Percentiles rank a stretch among this genome's conserved stretches.
These are phyloP conservation scores for Dryobota labecula DNA, from an alignment of 2,888 invertebrate species.

Conservation along the genomic window DNA sequence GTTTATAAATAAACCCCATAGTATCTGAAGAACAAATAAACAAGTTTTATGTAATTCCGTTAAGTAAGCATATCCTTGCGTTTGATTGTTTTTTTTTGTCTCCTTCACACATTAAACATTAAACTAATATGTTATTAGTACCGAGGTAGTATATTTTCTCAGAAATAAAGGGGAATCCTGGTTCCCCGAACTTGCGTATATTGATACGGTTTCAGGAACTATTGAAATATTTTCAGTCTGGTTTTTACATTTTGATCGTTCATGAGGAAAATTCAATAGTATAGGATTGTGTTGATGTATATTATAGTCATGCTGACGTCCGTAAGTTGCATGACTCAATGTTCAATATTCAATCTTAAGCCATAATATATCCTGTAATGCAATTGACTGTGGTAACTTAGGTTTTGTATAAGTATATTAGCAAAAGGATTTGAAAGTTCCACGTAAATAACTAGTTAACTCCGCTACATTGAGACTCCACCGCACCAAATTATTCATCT, in stretches of 20 bases:
- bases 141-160: background rate
- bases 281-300: constrained; percentile 18
- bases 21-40: constrained; percentile 7
- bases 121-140: constrained; percentile 14
- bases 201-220: constrained; percentile 30
- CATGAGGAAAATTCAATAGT: constrained; percentile 51
- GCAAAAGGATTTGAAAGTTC: constrained; percentile 20
- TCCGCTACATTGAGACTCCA: constrained; percentile 6
- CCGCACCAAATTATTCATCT: constrained; percentile 17
- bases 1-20: too few relatives aligned
- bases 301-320: constrained; percentile 40
- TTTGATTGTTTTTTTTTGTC: constrained; percentile 36
- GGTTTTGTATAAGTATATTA: background rate
- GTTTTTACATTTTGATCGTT: constrained; percentile 48
- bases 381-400: constrained; percentile 6
- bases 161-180: constrained; percentile 41
- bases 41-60: constrained; percentile 35
- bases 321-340: constrained; percentile 55
- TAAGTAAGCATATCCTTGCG: constrained; percentile 51
- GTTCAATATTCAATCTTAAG: constrained; percentile 39
- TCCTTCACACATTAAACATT: constrained; percentile 18
- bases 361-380: constrained; percentile 39
- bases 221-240: constrained; percentile 34
- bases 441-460: background rate
- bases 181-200: constrained; percentile 17